Base-by-base conservation (phyloP, 2,888 invertebrate species). In the Cheilosia impressa region DNA sequence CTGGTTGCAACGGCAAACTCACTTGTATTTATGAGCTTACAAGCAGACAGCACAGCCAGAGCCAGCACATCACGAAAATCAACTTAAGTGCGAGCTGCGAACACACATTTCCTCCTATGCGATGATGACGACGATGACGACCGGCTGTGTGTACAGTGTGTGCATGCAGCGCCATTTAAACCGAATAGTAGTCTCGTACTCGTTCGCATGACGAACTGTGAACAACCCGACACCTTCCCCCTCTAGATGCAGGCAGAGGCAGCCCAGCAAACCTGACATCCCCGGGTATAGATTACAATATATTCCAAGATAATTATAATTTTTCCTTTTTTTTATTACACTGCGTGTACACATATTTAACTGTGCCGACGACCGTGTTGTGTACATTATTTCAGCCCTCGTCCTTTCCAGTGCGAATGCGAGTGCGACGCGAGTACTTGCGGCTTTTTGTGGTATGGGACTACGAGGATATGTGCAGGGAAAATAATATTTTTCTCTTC, bases 261-360 rank as follows among this genome's bases (percentile, higher is more conserved):
- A 43, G 17, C 3, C 34, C 13, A 68, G 24, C 19, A 41, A 41
- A 34, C 69, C 78, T 47, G 58, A 41, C 50, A 52, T 50, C 68
- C 43, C 17, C 10, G 45, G 22, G 58, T 72, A 65, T 72, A 72
- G 79, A 79, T 79, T 79, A 72, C 71, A 72, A 71, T 65, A 65
- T 72, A 79, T 72, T 71, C 50, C 65, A 47, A 72, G 79, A 79
- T 79, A 79, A 79, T 79, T 78, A 78, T 71, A 71, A 50, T 72
- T 72, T 19, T 78, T 55, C 50, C 45, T 73, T 31, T 27, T 45
- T 43, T 13, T 45, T 65, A 10, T 57, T 65, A 55, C 43, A 41
- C 57, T 55, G 62, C 69, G 57, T 75, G 65, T 57, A 65, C 47
- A 55, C 69, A 62, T 63, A 78, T 78, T 69, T 69, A 55, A 57